Evolutionary conservation across 2,113 vertebrate species (phyloP).

Genomic region (Tragelaphus imberbis): DNA sequence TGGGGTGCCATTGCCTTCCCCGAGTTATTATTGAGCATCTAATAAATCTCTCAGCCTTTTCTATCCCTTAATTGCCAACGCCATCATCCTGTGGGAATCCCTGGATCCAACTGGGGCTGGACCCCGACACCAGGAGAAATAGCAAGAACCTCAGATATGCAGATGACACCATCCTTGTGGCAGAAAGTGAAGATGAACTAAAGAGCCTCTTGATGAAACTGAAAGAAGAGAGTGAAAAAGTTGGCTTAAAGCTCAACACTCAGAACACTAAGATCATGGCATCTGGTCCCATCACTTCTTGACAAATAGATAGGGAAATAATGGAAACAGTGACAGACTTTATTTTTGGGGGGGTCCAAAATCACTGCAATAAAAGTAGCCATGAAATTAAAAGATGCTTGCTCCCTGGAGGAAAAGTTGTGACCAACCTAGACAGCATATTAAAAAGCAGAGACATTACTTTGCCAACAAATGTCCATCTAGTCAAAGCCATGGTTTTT

Average conservation of each 20-base stretch:
- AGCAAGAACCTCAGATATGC: neutral
- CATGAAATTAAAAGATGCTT: neutral
- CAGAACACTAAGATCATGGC: neutral
- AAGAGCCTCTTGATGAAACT: neutral
- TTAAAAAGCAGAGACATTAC: neutral
- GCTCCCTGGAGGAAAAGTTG: neutral
- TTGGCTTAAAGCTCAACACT: neutral
- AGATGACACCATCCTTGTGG: neutral
- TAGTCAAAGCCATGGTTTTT: neutral
- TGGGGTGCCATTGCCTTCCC: too few species aligned
- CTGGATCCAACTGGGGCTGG: too few species aligned
- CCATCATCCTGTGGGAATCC: too few species aligned
- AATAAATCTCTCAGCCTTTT: too few species aligned
- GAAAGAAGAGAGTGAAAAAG: neutral
- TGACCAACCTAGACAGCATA: neutral
- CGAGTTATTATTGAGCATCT: too few species aligned
- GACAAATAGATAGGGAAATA: neutral
- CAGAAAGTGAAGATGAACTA: neutral
- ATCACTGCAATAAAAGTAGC: neutral
- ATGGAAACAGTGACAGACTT: neutral
- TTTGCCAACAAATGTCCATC: neutral
- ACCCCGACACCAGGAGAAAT: neutral
- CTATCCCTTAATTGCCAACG: too few species aligned
- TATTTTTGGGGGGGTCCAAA: neutral
- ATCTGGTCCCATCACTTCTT: neutral